These are phyloP conservation scores for Calameuta pallipes DNA, from an alignment of 2,888 invertebrate genomes.

Conservation along the genomic window DNA sequence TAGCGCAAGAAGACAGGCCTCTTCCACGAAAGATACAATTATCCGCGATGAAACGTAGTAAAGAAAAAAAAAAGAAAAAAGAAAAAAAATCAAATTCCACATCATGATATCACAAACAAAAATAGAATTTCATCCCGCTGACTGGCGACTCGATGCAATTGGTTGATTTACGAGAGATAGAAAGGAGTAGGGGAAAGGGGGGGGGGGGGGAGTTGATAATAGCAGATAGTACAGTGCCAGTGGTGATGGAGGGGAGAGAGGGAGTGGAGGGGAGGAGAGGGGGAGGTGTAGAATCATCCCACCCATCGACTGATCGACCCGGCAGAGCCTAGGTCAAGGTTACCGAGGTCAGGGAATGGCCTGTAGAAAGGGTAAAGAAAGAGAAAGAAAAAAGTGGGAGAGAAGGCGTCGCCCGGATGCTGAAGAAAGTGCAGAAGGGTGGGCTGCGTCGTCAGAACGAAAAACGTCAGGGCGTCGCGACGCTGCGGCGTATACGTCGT, in stretches of 20 bases:
- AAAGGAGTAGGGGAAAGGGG: neutral
- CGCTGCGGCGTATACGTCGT: neutral
- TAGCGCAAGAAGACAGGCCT: neutral
- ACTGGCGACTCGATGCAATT: neutral
- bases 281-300: neutral
- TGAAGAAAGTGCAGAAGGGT: conserved; percentile 14
- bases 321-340: conserved; percentile 52
- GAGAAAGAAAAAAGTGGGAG: conserved; percentile 12
- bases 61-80: neutral
- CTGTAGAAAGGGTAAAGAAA: neutral
- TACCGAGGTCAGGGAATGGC: conserved; percentile 42
- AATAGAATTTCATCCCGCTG: neutral
- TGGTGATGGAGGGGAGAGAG: neutral
- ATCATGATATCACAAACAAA: neutral
- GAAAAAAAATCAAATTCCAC: neutral
- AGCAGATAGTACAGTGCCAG: neutral
- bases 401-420: conserved; percentile 19
- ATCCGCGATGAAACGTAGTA: neutral
- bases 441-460: neutral
- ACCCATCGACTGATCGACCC: conserved; percentile 36
- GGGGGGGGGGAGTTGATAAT: fast-evolving
- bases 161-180: neutral
- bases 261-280: neutral
- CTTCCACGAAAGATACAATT: neutral
- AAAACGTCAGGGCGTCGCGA: neutral